These are phyloP conservation scores for Amblyteles armatorius DNA, from an alignment of 2,888 invertebrate genomes.

Conservation along the genomic window DNA sequence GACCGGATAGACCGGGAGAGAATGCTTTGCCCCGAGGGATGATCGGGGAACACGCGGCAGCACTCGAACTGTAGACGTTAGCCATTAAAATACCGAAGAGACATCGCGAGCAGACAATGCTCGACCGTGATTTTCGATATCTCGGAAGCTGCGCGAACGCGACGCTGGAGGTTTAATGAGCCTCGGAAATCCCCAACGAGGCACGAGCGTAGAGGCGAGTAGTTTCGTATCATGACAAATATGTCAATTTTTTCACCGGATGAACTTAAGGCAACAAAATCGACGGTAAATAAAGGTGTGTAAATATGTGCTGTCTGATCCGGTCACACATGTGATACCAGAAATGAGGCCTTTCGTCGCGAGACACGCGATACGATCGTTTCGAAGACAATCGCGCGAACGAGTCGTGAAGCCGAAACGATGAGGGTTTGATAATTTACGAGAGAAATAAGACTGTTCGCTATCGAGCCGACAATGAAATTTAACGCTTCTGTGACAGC, in stretches of 20 bases:
- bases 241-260: not conserved
- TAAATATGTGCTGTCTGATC: not conserved
- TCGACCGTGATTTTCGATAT: slow-evolving; percentile 11
- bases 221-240: not conserved
- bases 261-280: not conserved
- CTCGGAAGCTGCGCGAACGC: not conserved
- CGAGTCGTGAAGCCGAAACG: not conserved
- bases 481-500: not conserved
- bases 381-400: not conserved
- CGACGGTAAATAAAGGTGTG: not conserved
- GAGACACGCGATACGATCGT: slow-evolving; percentile 16
- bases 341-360: not conserved
- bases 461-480: not conserved
- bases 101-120: not conserved
- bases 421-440: not conserved
- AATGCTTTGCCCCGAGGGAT: slow-evolving; percentile 44
- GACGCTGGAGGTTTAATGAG: not conserved
- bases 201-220: not conserved
- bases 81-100: slow-evolving; percentile 39
- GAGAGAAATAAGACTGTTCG: slow-evolving; percentile 3
- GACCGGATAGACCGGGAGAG: slow-evolving; percentile 35
- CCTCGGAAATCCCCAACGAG: slow-evolving; percentile 10
- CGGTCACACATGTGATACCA: not conserved
- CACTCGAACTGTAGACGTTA: slow-evolving; percentile 31
- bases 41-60: slow-evolving; percentile 12